Evolutionary conservation across 2,888 invertebrate species (phyloP).

Genomic region (Zaprionus bogoriensis): DNA sequence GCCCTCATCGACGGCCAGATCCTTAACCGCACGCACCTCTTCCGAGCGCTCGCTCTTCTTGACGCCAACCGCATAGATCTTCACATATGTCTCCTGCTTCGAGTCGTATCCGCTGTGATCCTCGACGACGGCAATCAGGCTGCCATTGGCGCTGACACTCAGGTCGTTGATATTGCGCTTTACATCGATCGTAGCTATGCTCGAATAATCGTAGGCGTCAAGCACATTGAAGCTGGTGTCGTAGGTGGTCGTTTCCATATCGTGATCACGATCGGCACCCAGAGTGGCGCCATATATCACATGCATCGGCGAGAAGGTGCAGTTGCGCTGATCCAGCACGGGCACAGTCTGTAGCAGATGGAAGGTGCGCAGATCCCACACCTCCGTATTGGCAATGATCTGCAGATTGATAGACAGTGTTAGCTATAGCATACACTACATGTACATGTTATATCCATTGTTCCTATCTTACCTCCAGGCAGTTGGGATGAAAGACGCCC

Average conservation of each 20-base stretch:
- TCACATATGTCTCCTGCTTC: conserved; percentile 94
- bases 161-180: conserved; percentile 94
- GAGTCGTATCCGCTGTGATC: conserved; percentile 92
- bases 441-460: too few species aligned
- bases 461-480: conserved; percentile 88
- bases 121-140: conserved; percentile 95
- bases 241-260: conserved; percentile 88
- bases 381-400: conserved; percentile 98
- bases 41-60: conserved; percentile 94
- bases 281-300: conserved; percentile 94
- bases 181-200: conserved; percentile 97
- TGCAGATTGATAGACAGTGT: conserved; percentile 66
- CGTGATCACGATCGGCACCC: conserved; percentile 88
- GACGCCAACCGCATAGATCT: conserved; percentile 96
- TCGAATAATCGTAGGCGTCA: conserved; percentile 96
- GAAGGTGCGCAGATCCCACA: conserved; percentile 98
- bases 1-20: conserved; percentile 52
- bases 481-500: conserved; percentile 98
- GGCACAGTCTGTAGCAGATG: conserved; percentile 97
- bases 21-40: conserved; percentile 85
- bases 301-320: conserved; percentile 93
- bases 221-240: conserved; percentile 97
- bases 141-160: conserved; percentile 91
- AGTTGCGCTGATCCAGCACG: conserved; percentile 92
- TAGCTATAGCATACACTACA: background rate